Conservation (phyloP, 2,113 vertebrate species). For the Gobiocypris rarus region DNA sequence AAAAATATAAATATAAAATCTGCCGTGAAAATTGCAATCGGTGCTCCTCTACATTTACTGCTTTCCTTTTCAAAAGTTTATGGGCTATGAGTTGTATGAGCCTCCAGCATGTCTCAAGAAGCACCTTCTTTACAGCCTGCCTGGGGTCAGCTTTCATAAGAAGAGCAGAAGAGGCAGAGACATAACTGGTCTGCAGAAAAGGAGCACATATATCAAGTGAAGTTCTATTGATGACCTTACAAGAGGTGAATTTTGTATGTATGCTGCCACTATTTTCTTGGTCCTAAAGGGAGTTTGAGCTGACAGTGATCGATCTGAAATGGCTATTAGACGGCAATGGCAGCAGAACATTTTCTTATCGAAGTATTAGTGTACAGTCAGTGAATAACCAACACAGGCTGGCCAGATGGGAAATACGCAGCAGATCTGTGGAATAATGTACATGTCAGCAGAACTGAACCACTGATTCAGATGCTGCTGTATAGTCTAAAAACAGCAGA, state of each 20-base stretch:
- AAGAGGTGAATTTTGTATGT: background rate
- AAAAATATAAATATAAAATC: no score
- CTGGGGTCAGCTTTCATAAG: background rate
- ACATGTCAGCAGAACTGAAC: constrained; percentile 39
- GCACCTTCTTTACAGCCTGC: background rate
- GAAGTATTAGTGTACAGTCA: constrained; percentile 9
- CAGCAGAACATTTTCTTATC: background rate
- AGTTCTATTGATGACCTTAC: background rate
- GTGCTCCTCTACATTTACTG: background rate
- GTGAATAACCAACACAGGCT: background rate
- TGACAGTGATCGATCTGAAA: background rate
- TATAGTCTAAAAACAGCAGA: constrained; percentile 20
- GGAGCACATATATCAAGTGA: background rate
- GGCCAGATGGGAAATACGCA: constrained; percentile 38
- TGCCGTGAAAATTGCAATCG: no score
- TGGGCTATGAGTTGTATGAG: background rate
- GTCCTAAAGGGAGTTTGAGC: background rate
- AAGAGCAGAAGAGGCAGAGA: constrained; percentile 16
- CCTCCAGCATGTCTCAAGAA: background rate
- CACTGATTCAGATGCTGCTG: constrained; percentile 37
- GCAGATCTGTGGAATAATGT: constrained; percentile 27
- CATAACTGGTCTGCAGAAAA: background rate
- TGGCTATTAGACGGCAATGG: background rate
- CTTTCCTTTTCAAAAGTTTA: background rate
- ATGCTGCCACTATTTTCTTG: background rate